These are phyloP conservation scores for Ylistrum balloti DNA, from an alignment of 1,140 invertebrate species.

Conservation along the genomic window DNA sequence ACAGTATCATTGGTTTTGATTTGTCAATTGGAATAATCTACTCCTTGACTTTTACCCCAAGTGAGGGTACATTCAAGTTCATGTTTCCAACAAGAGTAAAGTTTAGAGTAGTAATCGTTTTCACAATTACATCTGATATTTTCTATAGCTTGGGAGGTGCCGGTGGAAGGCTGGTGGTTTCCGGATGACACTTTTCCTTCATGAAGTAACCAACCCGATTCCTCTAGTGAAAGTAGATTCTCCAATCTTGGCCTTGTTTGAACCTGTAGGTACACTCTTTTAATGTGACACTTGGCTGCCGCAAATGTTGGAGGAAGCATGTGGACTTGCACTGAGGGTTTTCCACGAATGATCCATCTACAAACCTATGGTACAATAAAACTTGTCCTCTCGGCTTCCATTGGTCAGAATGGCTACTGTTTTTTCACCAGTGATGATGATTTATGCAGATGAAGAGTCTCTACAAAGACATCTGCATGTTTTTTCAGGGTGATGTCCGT, in stretches of 20 bases:
- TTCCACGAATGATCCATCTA: neutral
- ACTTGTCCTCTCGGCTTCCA: neutral
- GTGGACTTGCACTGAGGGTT: conserved; percentile 48
- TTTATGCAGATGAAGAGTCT: neutral
- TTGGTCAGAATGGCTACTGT: conserved; percentile 42
- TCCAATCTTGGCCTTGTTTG: conserved; percentile 50
- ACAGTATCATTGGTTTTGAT: no score
- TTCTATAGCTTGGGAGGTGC: neutral
- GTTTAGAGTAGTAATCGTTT: no score
- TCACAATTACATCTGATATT: neutral
- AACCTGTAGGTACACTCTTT: conserved; percentile 49
- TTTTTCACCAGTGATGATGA: conserved; percentile 39
- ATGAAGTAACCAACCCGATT: neutral
- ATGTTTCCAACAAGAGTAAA: no score
- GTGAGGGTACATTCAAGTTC: no score
- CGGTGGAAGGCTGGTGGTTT: neutral
- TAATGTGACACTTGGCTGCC: conserved; percentile 43
- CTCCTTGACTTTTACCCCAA: no score
- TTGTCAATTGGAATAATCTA: no score
- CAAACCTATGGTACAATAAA: conserved; percentile 52
- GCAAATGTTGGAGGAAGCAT: conserved; percentile 54
- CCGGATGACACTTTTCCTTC: neutral
- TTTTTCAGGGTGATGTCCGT: no score
- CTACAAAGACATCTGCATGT: no score
- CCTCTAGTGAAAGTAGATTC: neutral